Base-by-base conservation (phyloP, 37 sponge, comb jelly and placozoan species). In the Agelas oroides region DNA sequence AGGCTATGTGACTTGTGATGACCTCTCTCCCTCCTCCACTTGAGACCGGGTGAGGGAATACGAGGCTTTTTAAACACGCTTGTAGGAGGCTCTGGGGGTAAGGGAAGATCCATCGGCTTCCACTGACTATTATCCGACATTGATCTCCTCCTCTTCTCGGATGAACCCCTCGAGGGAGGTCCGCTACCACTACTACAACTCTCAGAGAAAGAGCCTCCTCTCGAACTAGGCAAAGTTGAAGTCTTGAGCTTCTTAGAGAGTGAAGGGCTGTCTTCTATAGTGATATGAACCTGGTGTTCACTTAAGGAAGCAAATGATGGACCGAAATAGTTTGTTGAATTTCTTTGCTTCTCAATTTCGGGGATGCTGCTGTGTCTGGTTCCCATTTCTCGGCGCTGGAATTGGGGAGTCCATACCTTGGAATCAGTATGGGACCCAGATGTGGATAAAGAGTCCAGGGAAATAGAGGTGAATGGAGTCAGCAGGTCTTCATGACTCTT, bases 1-100 rank as follows among this genome's bases (percentile, higher is more conserved):
- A 92, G 36, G 35, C 93, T 92, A 21, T 36, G 54, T 3, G 85
- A 56, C 75, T 92, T 92, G 57, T 36, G 62, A 73, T 92, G 93
- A 0, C 93, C 83, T 83, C 92, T 57, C 14, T 54, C 19, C 60
- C 30, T 55, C 73, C 71, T 88, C 53, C 15, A 36, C 61, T n/a
- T 73, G 30, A 77, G 36, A 84, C 24, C 19, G 36, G 72, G 23
- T 1, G 67, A 33, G 57, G 56, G 33, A 21, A 23, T 34, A 40
- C 6, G 23, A 27, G 39, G 52, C 6, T 27, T 38, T 67, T 67
- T 63, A 24, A 28, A 30, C 53, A 37, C 33, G 55, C 13, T 13
- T 72, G 14, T 34, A 27, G 16, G 53, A 2, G 33, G 34, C 1
- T 31, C 56, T 34, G 17, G 59, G 34, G 18, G 71, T 23, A 69